Percentiles rank a stretch among this genome's conserved stretches.
Evolutionary conservation across 2,113 vertebrate species (phyloP).

Genomic region (Corythornis madagascariensis): DNA sequence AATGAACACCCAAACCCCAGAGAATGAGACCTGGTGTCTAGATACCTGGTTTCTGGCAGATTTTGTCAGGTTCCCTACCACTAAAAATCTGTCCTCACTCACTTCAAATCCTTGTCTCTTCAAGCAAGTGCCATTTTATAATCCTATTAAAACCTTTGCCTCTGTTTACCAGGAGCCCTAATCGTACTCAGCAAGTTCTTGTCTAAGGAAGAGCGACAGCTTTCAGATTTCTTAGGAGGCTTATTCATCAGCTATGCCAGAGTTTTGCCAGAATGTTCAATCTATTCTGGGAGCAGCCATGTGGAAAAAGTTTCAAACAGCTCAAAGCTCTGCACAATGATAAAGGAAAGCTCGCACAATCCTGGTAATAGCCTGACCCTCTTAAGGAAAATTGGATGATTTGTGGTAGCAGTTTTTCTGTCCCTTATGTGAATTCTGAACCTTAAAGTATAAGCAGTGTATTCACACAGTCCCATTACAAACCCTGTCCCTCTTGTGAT

Average conservation of each 20-base stretch:
- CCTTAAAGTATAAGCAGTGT: constrained; percentile 1
- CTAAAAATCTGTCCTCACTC: neutral
- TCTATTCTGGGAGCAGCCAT: constrained; percentile 55
- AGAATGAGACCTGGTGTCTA: neutral
- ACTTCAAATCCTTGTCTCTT: constrained; percentile 24
- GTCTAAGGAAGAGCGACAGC: constrained; percentile 32
- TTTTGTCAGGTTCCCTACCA: neutral
- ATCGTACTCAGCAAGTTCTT: constrained; percentile 1
- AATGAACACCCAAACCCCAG: neutral
- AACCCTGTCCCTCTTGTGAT: neutral
- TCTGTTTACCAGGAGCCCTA: constrained; percentile 40
- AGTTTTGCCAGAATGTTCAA: constrained; percentile 44
- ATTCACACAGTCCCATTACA: constrained; percentile 19
- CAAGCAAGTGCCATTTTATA: constrained; percentile 39
- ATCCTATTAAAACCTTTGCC: constrained; percentile 62
- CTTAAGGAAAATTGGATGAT: constrained; percentile 71
- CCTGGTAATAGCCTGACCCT: constrained; percentile 67
- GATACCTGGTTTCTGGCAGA: neutral
- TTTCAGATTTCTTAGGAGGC: constrained; percentile 57
- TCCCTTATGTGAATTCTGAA: constrained; percentile 41
- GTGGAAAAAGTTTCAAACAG: constrained; percentile 67
- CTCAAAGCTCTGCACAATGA: constrained; percentile 53
- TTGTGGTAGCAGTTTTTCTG: constrained; percentile 60
- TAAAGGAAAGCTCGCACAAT: constrained; percentile 68
- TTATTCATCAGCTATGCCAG: constrained; percentile 49